Base-by-base conservation (phyloP, 1,140 invertebrate species). In the Drosophila lini region DNA sequence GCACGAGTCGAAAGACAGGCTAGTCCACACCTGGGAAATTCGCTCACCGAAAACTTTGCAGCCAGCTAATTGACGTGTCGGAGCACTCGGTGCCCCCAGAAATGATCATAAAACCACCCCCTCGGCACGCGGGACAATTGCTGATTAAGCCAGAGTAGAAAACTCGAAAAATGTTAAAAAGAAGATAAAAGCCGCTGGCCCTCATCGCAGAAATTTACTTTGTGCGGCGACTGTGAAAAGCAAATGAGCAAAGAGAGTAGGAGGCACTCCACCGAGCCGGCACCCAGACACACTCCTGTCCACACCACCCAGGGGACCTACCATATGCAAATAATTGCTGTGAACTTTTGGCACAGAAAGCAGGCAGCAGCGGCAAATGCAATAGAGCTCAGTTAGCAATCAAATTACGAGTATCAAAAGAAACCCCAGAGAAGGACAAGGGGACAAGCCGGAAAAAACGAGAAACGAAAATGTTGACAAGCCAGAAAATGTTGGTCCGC, bases 381-480 rank as follows among this genome's bases (percentile, higher is more conserved):
- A 77, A 77, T 77, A 76, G 74, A 68, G 74, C 74, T 68, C 74
- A 77, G 74, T 77, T 77, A 77, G 78, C 74, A 86, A 85, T 85
- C 75, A 82, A 82, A 82, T 82, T 82, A 74, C 74, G 40, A 59
- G 74, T 61, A 55, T 57, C 74, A 77, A 77, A 78, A 78, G 68
- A 74, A 75, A 53, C 36, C 31, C 55, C 62, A 48, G 40, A 60
- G 59, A 83, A 75, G 65, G 28, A 47, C 45, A 47, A 38, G 59
- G 28, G 4, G 50, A 48, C 68, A 61, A 32, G 41, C 31, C 64
- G 62, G 69, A 76, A 76, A 81, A 76, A 59, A 22, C 19, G 55
- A 76, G 56, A 52, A 31, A 31, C 34, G 60, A 76, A 77, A 69
- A 65, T 57, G 65, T 73, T 64, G 65, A 75, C 48, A 67, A 75